These are phyloP conservation scores for Coccyzus lansbergi DNA, from an alignment of 2,797 vertebrate genomes.

Conservation along the genomic window DNA sequence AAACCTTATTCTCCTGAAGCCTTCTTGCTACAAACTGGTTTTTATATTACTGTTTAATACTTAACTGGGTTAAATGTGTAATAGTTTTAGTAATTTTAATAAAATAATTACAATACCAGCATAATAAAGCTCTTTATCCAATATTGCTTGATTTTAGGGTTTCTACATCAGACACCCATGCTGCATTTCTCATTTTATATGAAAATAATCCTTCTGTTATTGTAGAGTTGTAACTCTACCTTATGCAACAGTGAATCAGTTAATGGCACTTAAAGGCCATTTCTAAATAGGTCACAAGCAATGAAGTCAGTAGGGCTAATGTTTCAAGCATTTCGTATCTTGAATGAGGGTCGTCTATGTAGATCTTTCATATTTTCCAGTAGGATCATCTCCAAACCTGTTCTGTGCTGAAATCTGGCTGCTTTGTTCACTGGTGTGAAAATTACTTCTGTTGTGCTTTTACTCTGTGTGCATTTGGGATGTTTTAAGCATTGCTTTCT, in stretches of 20 bases:
- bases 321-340: conserved; percentile 6
- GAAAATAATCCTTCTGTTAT: neutral
- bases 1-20: neutral
- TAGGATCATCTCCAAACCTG: neutral
- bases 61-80: neutral
- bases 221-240: neutral
- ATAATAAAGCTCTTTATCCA: neutral
- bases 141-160: neutral
- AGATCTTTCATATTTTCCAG: neutral
- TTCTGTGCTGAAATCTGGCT: neutral
- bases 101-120: neutral
- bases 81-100: neutral
- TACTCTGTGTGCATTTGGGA: neutral
- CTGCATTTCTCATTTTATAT: neutral
- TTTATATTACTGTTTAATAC: neutral
- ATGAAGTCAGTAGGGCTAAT: conserved; percentile 14
- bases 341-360: neutral
- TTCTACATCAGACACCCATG: neutral
- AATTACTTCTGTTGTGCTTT: neutral
- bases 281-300: conserved; percentile 53
- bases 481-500: neutral
- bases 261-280: conserved; percentile 32
- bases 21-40: neutral
- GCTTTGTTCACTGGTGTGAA: neutral
- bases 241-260: conserved; percentile 31